A percentile compares a stretch with the other conserved stretches of the same genome.
Evolutionary conservation across 2,888 invertebrate species (phyloP).

Genomic region (Terebella lapidaria): DNA sequence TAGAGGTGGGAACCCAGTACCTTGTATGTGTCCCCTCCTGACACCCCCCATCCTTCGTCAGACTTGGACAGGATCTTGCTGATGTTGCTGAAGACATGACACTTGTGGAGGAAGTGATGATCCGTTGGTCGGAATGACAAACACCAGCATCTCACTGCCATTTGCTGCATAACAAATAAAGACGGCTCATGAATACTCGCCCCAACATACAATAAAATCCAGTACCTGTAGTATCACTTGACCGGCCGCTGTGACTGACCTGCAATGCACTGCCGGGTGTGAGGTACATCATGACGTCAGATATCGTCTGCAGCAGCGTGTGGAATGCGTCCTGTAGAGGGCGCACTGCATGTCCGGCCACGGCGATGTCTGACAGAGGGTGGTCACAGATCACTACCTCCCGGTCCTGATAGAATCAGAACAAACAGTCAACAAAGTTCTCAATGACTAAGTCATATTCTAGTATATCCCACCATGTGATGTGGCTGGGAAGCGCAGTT

Average conservation of each 20-base stretch:
- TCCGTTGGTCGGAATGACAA: constrained; percentile 82
- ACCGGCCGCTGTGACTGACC: constrained; percentile 33
- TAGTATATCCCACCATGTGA: no score
- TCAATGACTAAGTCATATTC: background rate
- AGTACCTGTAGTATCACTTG: no score
- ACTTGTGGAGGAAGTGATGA: constrained; percentile 84
- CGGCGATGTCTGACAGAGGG: constrained; percentile 72
- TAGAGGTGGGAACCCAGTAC: no score
- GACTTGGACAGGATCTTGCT: constrained; percentile 90
- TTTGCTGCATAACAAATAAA: constrained; percentile 61
- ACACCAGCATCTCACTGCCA: constrained; percentile 91
- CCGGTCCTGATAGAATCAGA: constrained; percentile 25
- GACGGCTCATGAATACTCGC: no score
- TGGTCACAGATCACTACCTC: constrained; percentile 63
- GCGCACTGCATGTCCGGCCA: constrained; percentile 58
- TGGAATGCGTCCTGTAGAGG: constrained; percentile 72
- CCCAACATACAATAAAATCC: no score
- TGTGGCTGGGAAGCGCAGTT: no score
- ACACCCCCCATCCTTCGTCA: constrained; percentile 55
- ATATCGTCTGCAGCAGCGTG: constrained; percentile 80
- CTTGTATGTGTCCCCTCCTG: background rate
- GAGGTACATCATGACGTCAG: constrained; percentile 82
- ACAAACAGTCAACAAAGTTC: background rate
- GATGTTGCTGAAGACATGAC: constrained; percentile 91
- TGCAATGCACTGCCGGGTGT: constrained; percentile 77